A percentile compares a stretch with the other conserved stretches of the same genome.
Evolutionary conservation across 2,113 vertebrate genomes (phyloP).

Genomic region (Sebastes schlegelii): DNA sequence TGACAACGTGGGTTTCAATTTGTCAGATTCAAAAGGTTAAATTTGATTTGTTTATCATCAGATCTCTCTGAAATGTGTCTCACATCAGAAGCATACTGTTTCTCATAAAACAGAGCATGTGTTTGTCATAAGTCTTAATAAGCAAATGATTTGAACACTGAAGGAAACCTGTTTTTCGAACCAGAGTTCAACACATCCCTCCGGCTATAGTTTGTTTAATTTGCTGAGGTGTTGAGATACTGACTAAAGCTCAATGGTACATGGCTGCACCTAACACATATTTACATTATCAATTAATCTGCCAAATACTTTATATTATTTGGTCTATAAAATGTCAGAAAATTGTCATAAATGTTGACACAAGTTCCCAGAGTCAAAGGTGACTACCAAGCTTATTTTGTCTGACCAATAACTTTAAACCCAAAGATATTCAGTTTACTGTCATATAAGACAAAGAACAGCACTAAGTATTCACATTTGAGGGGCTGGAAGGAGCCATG

Average conservation of each 20-base stretch:
- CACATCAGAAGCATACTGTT: background rate
- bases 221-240: background rate
- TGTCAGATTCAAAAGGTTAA: background rate
- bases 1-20: background rate
- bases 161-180: background rate
- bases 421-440: background rate
- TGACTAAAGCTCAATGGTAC: background rate
- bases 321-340: background rate
- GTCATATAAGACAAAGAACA: background rate
- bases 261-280: background rate
- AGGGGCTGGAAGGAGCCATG: background rate
- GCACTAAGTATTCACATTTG: background rate
- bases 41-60: background rate
- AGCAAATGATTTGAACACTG: background rate
- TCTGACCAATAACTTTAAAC: background rate
- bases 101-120: background rate
- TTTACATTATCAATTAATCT: background rate
- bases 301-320: background rate
- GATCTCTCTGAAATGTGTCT: background rate
- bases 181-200: background rate
- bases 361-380: background rate
- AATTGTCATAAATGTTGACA: background rate
- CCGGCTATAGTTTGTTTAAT: background rate
- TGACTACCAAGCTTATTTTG: background rate
- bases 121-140: background rate